These are phyloP conservation scores for Stigmatopora argus DNA, from an alignment of 2,113 vertebrate genomes.

Conservation along the genomic window DNA sequence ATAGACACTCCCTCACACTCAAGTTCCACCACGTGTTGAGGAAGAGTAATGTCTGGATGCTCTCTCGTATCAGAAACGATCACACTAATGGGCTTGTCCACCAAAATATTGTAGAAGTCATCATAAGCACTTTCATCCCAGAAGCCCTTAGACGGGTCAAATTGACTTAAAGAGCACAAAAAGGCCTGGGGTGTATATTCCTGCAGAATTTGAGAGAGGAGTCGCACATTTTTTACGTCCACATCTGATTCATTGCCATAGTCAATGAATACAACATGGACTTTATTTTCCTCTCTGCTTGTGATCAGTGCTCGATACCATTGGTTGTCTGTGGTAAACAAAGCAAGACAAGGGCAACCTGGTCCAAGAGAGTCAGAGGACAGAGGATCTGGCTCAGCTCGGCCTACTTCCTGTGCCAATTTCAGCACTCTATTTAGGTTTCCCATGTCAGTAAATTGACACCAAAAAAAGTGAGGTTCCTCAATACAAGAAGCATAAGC, in stretches of 20 bases:
- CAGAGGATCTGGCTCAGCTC: constrained; percentile 10
- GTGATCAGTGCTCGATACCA: constrained; percentile 77
- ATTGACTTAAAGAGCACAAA: constrained; percentile 75
- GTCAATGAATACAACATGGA: constrained; percentile 74
- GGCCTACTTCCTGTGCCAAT: constrained; percentile 65
- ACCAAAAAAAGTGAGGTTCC: constrained; percentile 82
- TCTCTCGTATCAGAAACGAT: constrained; percentile 49
- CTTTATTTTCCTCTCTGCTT: constrained; percentile 4
- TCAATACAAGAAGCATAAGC: constrained; percentile 67
- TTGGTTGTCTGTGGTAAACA: constrained; percentile 67
- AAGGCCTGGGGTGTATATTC: constrained; percentile 75
- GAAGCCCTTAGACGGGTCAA: constrained; percentile 63
- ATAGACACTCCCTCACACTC: constrained; percentile 59
- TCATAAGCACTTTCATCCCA: constrained; percentile 71
- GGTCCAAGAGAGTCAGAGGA: constrained; percentile 34
- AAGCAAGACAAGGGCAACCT: constrained; percentile 75
- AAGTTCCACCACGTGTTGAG: constrained; percentile 71
- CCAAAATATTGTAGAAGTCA: constrained; percentile 68
- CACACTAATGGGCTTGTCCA: constrained; percentile 69
- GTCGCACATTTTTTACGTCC: constrained; percentile 53
- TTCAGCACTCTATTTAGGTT: constrained; percentile 58
- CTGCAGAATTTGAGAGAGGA: constrained; percentile 65
- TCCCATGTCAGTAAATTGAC: constrained; percentile 63
- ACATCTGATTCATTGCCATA: constrained; percentile 75
- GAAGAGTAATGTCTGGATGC: constrained; percentile 40